phyloP scores from a whole-genome alignment of 2,113 vertebrate genomes.

The Atlantisia rogersi region DNA sequence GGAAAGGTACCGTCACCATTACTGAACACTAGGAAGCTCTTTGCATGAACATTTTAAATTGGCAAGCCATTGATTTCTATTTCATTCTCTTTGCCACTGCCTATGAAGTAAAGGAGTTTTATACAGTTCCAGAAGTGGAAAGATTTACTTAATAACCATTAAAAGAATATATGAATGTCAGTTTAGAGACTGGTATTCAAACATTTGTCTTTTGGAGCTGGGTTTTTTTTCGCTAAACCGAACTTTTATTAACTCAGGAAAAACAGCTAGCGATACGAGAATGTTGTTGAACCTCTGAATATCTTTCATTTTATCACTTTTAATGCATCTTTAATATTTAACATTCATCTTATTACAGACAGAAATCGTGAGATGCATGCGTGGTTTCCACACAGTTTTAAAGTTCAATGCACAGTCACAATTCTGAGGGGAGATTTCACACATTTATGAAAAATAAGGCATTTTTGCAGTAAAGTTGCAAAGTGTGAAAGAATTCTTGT shows the following conservation, averaged over 20 bases:
- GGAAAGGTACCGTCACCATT: not conserved
- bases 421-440: conserved; percentile 83
- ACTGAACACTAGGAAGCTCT: not conserved
- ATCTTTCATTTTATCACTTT: conserved; percentile 78
- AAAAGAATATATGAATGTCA: conserved; percentile 52
- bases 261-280: conserved; percentile 58
- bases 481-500: conserved; percentile 85
- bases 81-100: conserved; percentile 24
- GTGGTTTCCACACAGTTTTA: conserved; percentile 75
- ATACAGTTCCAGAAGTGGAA: conserved; percentile 29
- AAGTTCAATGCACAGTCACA: conserved; percentile 85
- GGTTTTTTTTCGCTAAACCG: conserved; percentile 35
- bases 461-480: conserved; percentile 83
- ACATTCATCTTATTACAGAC: conserved; percentile 79
- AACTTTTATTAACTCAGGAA: conserved; percentile 74
- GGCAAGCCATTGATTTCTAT: conserved; percentile 49
- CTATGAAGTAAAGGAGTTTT: conserved; percentile 20
- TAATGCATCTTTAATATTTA: conserved; percentile 81
- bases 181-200: conserved; percentile 61
- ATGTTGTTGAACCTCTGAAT: conserved; percentile 70
- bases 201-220: conserved; percentile 62
- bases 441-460: conserved; percentile 80
- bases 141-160: conserved; percentile 59
- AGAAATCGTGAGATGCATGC: conserved; percentile 73
- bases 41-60: conserved; percentile 47